These are phyloP conservation scores for Rosalia funebris DNA, from an alignment of 2,888 invertebrate genomes.

Conservation along the genomic window DNA sequence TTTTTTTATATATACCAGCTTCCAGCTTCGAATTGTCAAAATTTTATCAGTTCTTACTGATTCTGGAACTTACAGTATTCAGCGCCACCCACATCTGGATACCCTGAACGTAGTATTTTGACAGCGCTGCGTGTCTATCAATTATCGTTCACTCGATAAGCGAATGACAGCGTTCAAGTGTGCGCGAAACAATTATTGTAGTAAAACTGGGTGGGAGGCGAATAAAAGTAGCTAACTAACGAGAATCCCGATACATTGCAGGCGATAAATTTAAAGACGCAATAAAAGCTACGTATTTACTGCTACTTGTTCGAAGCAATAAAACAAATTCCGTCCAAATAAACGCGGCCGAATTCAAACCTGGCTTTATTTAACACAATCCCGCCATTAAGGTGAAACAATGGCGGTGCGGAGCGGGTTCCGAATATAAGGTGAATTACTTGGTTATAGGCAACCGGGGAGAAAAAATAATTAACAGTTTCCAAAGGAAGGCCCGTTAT, in stretches of 20 bases:
- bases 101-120: too few relatives aligned
- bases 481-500: slow-evolving; percentile 53
- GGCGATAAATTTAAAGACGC: slow-evolving; percentile 23
- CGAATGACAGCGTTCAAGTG: too few relatives aligned
- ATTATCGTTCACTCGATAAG: too few relatives aligned
- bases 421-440: slow-evolving; percentile 40
- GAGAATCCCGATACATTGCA: slow-evolving; percentile 24
- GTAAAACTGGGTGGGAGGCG: not conserved
- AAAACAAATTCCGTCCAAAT: slow-evolving; percentile 20
- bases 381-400: slow-evolving; percentile 17
- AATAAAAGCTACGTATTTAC: slow-evolving; percentile 21
- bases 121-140: too few relatives aligned
- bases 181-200: too few relatives aligned
- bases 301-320: slow-evolving; percentile 18
- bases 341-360: slow-evolving; percentile 12
- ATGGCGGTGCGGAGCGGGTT: slow-evolving; percentile 4
- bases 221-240: slow-evolving; percentile 20
- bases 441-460: slow-evolving; percentile 52
- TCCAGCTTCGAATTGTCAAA: too few relatives aligned
- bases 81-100: too few relatives aligned
- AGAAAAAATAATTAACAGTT: slow-evolving; percentile 55
- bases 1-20: too few relatives aligned
- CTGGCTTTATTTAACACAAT: slow-evolving; percentile 7
- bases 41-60: too few relatives aligned
- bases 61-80: too few relatives aligned